Conservation (phyloP, 2,888 invertebrate species). For the Anthrax anthrax region DNA sequence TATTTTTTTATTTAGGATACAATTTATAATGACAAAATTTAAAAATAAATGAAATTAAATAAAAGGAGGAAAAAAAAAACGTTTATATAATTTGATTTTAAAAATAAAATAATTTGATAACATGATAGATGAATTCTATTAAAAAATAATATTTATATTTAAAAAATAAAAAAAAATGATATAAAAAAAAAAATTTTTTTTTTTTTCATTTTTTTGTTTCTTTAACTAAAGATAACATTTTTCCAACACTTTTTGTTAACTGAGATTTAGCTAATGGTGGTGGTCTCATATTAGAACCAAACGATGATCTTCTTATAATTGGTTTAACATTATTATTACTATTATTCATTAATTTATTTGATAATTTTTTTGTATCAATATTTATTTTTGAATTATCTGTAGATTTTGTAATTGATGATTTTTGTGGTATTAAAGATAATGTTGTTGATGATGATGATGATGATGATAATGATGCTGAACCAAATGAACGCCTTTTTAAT, state of each 20-base stretch:
- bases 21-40: too few species aligned
- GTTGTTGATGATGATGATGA: neutral
- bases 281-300: neutral
- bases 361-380: neutral
- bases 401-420: neutral
- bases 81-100: too few species aligned
- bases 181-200: too few species aligned
- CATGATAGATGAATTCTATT: too few species aligned
- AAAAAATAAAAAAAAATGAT: too few species aligned
- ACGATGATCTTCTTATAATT: neutral
- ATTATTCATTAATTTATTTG: neutral
- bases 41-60: too few species aligned
- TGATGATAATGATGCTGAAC: neutral
- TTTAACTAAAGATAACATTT: neutral
- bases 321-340: neutral
- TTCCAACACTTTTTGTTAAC: neutral
- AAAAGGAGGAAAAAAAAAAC: too few species aligned
- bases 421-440: neutral
- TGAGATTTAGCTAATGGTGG: neutral
- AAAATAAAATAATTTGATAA: too few species aligned
- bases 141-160: too few species aligned
- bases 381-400: neutral
- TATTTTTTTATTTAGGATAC: too few species aligned
- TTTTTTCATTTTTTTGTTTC: neutral
- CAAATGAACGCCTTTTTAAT: neutral